These are phyloP conservation scores for Aphodius sticticus DNA, from an alignment of 2,888 invertebrate genomes.

Conservation along the genomic window DNA sequence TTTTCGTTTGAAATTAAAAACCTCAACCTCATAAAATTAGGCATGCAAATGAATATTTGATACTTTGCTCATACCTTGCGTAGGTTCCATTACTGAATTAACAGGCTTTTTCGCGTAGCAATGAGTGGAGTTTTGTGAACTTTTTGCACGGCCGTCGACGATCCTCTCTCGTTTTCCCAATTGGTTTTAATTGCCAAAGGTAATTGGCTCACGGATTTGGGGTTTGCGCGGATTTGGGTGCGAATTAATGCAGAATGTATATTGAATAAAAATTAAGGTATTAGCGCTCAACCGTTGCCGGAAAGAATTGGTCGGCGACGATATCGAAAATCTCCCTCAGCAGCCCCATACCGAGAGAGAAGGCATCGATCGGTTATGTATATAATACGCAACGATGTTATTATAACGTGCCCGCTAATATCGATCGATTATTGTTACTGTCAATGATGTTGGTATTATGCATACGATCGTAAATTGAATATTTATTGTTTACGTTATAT, in stretches of 20 bases:
- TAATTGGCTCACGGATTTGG: conserved; percentile 50
- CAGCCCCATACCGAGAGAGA: conserved; percentile 15
- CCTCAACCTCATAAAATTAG: neutral
- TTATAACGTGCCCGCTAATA: neutral
- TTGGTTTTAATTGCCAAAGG: conserved; percentile 50
- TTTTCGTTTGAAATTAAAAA: neutral
- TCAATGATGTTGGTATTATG: conserved; percentile 16
- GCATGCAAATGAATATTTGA: neutral
- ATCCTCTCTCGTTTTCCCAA: conserved; percentile 36
- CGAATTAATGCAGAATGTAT: conserved; percentile 47
- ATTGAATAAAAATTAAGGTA: conserved; percentile 47
- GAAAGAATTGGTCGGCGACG: neutral
- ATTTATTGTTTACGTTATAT: conserved; percentile 22
- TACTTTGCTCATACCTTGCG: neutral
- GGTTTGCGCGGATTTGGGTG: conserved; percentile 44
- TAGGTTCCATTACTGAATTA: neutral
- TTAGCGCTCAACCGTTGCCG: conserved; percentile 30
- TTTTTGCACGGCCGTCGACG: conserved; percentile 25
- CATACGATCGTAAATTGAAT: conserved; percentile 24
- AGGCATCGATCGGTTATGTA: neutral
- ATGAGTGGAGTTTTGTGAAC: neutral
- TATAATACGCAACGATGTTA: neutral
- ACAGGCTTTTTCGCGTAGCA: neutral
- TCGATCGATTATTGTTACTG: neutral
- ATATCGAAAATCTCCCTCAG: neutral